These are phyloP conservation scores for Plutomurus gul DNA, from an alignment of 1,140 invertebrate genomes.

Conservation along the genomic window DNA sequence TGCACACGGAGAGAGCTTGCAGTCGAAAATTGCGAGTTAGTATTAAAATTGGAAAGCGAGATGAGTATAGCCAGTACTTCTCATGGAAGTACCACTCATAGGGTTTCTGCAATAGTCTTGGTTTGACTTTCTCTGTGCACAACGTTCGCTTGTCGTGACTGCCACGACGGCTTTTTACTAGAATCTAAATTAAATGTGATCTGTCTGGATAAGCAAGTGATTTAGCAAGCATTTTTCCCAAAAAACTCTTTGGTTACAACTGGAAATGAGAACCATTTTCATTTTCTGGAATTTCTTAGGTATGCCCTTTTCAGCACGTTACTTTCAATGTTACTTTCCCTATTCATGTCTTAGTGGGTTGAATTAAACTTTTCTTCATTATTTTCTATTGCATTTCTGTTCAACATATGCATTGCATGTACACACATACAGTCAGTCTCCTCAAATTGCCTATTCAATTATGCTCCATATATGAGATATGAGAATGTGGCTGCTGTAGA, in stretches of 20 bases:
- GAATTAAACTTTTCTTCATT: conserved; percentile 8
- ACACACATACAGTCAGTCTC: no score
- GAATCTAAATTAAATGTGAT: conserved; percentile 31
- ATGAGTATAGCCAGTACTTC: background rate
- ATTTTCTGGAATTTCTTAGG: no score
- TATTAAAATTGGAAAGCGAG: background rate
- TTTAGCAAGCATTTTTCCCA: conserved; percentile 15
- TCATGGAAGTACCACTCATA: background rate
- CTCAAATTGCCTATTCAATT: no score
- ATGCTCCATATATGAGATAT: no score
- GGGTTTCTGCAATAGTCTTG: background rate
- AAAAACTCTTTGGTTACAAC: background rate
- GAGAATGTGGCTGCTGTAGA: background rate
- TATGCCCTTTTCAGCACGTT: no score
- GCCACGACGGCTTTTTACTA: background rate
- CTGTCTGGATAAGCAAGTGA: conserved; percentile 16
- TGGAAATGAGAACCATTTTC: background rate
- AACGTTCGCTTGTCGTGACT: background rate
- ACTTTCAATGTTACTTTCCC: no score
- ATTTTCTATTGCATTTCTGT: conserved; percentile 4
- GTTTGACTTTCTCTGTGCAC: background rate
- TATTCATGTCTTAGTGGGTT: no score
- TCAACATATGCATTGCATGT: no score
- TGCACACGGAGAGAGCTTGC: no score
- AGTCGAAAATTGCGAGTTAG: background rate